Evolutionary conservation across 2,888 invertebrate genomes (phyloP).

Genomic region (Alitta virens): DNA sequence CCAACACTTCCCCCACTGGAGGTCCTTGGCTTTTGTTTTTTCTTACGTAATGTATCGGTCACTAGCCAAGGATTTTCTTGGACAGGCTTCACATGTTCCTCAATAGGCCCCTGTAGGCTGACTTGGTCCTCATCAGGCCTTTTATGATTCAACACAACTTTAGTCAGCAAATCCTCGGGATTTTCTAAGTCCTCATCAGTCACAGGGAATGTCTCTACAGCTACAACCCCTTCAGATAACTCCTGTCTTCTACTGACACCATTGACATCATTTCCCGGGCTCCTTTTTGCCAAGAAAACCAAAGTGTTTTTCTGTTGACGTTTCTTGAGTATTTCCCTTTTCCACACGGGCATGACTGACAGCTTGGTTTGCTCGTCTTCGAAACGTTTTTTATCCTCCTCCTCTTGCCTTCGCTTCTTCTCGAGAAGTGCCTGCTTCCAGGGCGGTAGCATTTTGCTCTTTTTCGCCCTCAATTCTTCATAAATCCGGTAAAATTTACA

Average conservation of each 20-base stretch:
- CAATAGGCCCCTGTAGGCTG: neutral
- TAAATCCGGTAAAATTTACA: neutral
- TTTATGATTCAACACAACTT: neutral
- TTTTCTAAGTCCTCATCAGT: neutral
- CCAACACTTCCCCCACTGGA: neutral
- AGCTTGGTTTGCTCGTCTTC: conserved; percentile 23
- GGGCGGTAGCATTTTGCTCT: conserved; percentile 32
- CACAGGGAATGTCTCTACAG: neutral
- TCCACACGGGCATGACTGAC: conserved; percentile 28
- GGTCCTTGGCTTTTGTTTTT: neutral
- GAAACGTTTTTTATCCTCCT: conserved; percentile 16
- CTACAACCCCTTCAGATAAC: neutral
- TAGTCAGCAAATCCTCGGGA: neutral
- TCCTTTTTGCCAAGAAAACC: conserved; percentile 16
- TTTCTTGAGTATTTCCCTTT: conserved; percentile 28
- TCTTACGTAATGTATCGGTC: conserved; percentile 13
- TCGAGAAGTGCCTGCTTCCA: conserved; percentile 33
- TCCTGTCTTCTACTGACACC: neutral
- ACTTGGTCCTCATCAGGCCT: neutral
- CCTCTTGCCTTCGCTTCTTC: conserved; percentile 24
- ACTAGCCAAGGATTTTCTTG: conserved; percentile 23
- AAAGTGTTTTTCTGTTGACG: conserved; percentile 22
- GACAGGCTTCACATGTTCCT: conserved; percentile 19
- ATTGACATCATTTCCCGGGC: neutral
- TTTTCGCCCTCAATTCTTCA: conserved; percentile 17